Evolutionary conservation across 1,140 invertebrate species (phyloP).

Genomic region (Ctenoplectra terminalis): DNA sequence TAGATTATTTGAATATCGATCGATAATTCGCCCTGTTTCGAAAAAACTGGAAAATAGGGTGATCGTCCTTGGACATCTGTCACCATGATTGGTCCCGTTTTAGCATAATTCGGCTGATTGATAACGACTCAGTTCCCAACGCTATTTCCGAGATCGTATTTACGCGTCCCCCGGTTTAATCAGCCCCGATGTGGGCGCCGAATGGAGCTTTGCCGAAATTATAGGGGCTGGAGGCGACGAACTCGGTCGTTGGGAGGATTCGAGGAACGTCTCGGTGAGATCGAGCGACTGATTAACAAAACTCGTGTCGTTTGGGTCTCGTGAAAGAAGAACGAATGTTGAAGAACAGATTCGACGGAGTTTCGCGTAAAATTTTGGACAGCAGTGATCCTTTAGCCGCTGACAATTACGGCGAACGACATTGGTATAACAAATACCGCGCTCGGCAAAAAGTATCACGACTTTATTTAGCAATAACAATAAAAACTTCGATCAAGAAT

Average conservation of each 20-base stretch:
- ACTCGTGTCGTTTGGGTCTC: background rate
- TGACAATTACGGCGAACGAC: background rate
- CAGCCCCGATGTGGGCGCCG: conserved; percentile 32
- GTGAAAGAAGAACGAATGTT: background rate
- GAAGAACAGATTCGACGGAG: background rate
- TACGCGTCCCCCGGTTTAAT: conserved; percentile 45
- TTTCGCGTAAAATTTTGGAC: background rate
- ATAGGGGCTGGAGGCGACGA: background rate
- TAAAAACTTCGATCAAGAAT: background rate
- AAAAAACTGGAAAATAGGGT: conserved; percentile 22
- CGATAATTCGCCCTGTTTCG: conserved; percentile 24
- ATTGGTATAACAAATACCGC: background rate
- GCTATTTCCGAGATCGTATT: conserved; percentile 11
- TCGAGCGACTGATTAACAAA: background rate
- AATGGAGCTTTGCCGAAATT: conserved; percentile 2
- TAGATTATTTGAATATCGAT: conserved; percentile 79
- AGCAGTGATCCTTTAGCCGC: too few species aligned
- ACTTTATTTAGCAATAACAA: background rate
- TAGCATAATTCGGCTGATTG: conserved; percentile 67
- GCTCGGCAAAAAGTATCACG: background rate
- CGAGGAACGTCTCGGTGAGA: background rate
- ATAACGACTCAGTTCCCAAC: conserved; percentile 6
- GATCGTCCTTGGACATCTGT: conserved; percentile 24
- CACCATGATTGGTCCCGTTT: conserved; percentile 49
- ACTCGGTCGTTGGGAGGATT: background rate